Conservation (phyloP, 2,888 invertebrate genomes). For the Hyposoter didymator region DNA sequence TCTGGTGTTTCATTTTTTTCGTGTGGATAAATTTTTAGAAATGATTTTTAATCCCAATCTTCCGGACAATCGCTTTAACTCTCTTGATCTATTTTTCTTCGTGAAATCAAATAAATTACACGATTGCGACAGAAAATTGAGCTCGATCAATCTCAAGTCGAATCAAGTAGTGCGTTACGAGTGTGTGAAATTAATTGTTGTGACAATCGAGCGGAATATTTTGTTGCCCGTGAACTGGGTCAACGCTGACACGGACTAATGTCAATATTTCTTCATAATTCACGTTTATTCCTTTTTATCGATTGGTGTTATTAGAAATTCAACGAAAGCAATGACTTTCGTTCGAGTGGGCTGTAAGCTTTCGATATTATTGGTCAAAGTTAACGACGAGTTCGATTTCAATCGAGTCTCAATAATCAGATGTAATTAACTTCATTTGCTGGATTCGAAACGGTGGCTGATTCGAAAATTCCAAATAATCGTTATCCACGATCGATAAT, state of each 20-base stretch:
- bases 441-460: slow-evolving; percentile 7
- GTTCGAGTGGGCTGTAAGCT: slow-evolving; percentile 31
- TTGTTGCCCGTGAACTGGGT: slow-evolving; percentile 41
- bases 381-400: slow-evolving; percentile 2
- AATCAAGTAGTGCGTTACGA: slow-evolving; percentile 18
- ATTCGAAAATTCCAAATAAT: neutral
- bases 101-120: neutral
- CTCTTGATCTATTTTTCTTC: neutral
- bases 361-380: slow-evolving; percentile 16
- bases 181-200: slow-evolving; percentile 36
- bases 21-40: neutral
- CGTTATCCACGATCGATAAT: neutral
- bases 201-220: slow-evolving; percentile 41
- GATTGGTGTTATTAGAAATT: slow-evolving; percentile 28
- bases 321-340: slow-evolving; percentile 54
- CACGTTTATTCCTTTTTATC: neutral
- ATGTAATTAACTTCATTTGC: slow-evolving; percentile 9
- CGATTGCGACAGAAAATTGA: neutral
- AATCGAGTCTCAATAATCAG: slow-evolving; percentile 14
- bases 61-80: neutral
- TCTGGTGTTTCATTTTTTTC: neutral
- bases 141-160: neutral
- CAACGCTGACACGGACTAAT: slow-evolving; percentile 21
- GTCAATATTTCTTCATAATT: slow-evolving; percentile 31
- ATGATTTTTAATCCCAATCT: neutral